A percentile compares a stretch with the other conserved stretches of the same genome.
Evolutionary conservation across 2,113 vertebrate genomes (phyloP).

Genomic region (Lepus timidus): DNA sequence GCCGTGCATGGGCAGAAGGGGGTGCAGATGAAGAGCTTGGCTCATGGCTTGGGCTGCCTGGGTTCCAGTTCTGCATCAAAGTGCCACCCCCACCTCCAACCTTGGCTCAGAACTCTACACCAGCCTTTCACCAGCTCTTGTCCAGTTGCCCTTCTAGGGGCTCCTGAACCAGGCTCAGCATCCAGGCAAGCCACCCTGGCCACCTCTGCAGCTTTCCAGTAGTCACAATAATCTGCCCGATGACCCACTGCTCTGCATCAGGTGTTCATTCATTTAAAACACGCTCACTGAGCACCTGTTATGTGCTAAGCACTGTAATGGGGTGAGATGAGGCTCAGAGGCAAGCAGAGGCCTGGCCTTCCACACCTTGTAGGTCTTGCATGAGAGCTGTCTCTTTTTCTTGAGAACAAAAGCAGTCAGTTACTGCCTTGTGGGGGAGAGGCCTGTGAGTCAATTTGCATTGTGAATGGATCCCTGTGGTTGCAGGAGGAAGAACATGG

Average conservation of each 20-base stretch:
- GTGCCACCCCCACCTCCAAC: background rate
- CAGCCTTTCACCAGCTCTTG: too few relatives aligned
- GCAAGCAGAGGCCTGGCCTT: background rate
- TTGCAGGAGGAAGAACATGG: background rate
- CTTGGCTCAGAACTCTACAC: background rate
- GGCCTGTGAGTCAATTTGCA: background rate
- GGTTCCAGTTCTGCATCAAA: background rate
- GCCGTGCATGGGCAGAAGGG: background rate
- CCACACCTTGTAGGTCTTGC: too few relatives aligned
- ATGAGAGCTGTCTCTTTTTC: background rate
- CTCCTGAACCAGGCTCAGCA: background rate
- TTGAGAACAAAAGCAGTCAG: background rate
- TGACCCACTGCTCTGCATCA: background rate
- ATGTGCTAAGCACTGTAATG: background rate
- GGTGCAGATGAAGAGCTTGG: accelerated
- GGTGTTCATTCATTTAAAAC: background rate
- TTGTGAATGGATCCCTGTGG: background rate
- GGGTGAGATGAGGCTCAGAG: background rate
- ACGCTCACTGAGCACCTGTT: background rate
- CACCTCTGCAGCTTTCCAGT: background rate
- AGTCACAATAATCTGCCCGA: background rate
- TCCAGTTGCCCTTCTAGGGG: background rate
- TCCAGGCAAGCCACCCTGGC: background rate
- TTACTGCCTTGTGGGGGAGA: background rate
- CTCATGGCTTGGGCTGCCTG: background rate